phyloP scores from a whole-genome alignment of 1,140 invertebrate species.

The Polyergus mexicanus region DNA sequence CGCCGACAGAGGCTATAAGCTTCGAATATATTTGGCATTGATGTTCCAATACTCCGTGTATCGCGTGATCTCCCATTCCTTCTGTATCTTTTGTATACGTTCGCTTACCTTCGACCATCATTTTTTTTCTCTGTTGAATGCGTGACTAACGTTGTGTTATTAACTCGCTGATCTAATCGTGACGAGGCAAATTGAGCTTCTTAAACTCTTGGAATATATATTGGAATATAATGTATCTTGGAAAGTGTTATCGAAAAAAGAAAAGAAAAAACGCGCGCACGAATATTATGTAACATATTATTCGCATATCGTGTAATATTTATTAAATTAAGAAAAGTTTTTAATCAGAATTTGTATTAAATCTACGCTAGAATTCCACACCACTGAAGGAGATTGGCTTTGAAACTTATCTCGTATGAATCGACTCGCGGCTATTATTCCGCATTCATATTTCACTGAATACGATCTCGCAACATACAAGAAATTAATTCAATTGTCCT shows the following conservation, averaged over 20 bases:
- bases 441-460: slow-evolving; percentile 22
- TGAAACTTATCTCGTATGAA: slow-evolving; percentile 33
- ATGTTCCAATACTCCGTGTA: neutral
- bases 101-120: neutral
- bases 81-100: neutral
- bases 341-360: slow-evolving; percentile 5
- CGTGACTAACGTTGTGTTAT: neutral
- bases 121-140: neutral
- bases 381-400: neutral
- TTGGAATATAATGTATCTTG: neutral
- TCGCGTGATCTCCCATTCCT: neutral
- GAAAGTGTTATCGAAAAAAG: neutral
- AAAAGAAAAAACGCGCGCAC: neutral
- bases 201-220: neutral
- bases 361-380: neutral
- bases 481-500: slow-evolving; percentile 47
- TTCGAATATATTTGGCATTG: neutral
- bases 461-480: slow-evolving; percentile 3
- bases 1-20: neutral
- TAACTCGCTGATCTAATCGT: neutral
- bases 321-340: neutral
- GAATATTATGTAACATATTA: neutral
- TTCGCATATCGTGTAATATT: neutral
- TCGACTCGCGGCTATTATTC: slow-evolving; percentile 18
- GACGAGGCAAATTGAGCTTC: slow-evolving; percentile 1